Conservation (phyloP, 2,113 vertebrate genomes). For the Amia ocellicauda region DNA sequence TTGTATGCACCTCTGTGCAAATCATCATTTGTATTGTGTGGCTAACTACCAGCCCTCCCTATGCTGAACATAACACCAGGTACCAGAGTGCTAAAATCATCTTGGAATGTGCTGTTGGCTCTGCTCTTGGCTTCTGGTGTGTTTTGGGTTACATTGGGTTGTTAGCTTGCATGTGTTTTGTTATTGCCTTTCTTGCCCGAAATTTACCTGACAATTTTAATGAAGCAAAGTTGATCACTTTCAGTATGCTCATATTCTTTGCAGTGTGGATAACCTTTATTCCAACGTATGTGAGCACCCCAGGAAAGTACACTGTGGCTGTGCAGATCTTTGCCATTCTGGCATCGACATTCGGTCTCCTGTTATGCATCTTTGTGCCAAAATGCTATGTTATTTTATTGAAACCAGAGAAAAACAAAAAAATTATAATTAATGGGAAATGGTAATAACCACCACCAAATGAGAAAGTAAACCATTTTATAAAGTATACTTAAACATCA, state of each 20-base stretch:
- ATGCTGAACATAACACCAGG: constrained; percentile 9
- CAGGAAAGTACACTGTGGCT: constrained; percentile 48
- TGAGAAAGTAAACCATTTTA: too few species aligned
- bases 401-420: constrained; percentile 46
- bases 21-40: constrained; percentile 12
- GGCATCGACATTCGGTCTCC: constrained; percentile 45
- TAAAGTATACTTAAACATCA: too few species aligned
- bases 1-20: constrained; percentile 9
- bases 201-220: constrained; percentile 52
- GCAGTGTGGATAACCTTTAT: constrained; percentile 53
- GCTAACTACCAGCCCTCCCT: constrained; percentile 9
- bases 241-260: constrained; percentile 53
- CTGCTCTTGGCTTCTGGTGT: constrained; percentile 14
- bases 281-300: constrained; percentile 47
- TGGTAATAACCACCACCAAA: not conserved
- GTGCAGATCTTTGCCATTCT: constrained; percentile 53
- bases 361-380: constrained; percentile 47
- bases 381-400: constrained; percentile 46
- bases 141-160: constrained; percentile 23
- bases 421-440: constrained; percentile 45
- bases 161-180: constrained; percentile 44
- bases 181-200: constrained; percentile 46
- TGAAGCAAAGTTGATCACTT: constrained; percentile 51
- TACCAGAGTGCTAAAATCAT: constrained; percentile 17
- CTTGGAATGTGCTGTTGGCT: constrained; percentile 20